phyloP scores from a whole-genome alignment of 2,888 invertebrate species.

The Bugulina stolonifera region DNA sequence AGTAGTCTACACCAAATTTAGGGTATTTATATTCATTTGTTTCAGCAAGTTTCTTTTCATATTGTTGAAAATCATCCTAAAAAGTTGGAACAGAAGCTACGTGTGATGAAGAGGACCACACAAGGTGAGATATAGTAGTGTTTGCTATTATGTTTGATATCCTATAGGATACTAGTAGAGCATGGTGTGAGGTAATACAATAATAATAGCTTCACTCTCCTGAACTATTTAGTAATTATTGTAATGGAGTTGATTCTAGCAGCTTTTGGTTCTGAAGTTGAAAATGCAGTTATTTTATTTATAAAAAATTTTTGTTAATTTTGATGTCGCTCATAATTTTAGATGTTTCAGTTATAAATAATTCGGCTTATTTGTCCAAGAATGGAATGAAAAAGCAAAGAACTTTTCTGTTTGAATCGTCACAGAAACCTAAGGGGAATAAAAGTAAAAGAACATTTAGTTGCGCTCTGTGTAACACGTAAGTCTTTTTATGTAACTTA shows the following conservation, averaged over 20 bases:
- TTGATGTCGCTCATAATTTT: too few species aligned
- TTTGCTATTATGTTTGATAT: too few species aligned
- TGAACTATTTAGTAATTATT: too few species aligned
- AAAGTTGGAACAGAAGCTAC: slow-evolving; percentile 12
- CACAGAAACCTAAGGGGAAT: not conserved
- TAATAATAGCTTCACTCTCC: too few species aligned
- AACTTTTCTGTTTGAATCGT: not conserved
- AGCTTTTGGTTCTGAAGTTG: too few species aligned
- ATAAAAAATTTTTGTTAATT: too few species aligned
- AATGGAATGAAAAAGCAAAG: not conserved
- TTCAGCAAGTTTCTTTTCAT: slow-evolving; percentile 13
- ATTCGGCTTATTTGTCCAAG: slow-evolving; percentile 2
- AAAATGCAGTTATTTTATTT: too few species aligned
- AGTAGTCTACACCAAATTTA: too few species aligned
- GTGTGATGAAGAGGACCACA: not conserved
- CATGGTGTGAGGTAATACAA: too few species aligned
- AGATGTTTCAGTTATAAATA: slow-evolving; percentile 13
- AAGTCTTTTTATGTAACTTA: not conserved
- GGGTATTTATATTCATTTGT: not conserved
- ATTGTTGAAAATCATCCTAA: not conserved
- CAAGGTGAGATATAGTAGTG: too few species aligned
- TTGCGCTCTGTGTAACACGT: slow-evolving; percentile 23
- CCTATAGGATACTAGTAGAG: too few species aligned
- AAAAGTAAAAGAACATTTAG: not conserved
- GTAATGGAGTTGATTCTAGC: too few species aligned